Base-by-base conservation (phyloP, 2,797 vertebrate species). In the Enteromius fasciolatus region DNA sequence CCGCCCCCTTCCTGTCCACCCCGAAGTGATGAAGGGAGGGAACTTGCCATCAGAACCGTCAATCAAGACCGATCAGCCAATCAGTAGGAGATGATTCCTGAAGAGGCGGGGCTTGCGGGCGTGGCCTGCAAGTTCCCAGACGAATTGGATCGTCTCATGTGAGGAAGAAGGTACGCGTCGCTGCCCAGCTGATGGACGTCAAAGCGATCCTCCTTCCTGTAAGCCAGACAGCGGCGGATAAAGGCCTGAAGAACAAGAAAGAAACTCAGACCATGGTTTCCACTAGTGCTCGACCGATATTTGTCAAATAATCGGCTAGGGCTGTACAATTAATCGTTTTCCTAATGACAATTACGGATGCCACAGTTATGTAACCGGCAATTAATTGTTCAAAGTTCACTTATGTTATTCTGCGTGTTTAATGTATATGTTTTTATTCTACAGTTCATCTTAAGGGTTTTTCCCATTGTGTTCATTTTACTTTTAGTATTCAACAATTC, bases 141-240 rank as follows among this genome's bases (percentile, higher is more conserved):
- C 91, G 97, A 99, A 94, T 98, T 99, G 2, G 98, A 97, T 87
- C 98, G 97, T 89, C 98, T 96, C 96, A 99, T 99, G 91, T 99
- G 98, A 79, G 98, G 98, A 85, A 99, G 97, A 90, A 99, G 98
- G 91, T 99, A 99, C 80, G 96, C 93, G 92, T 99, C 98, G n/a
- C 97, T 97, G 87, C 97, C 97, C 93, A 99, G 93, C 88, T 98
- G 97, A 91, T 99, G 98, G 75, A 99, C 98, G 80, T 99, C 97
- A 88, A 98, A 98, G 54, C 98, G 91, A 89, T 99, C 98, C 93
- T 99, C 98, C 91, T 99, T 99, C 63, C 97, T 95, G 86, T 99
- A 99, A 20, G 98, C 98, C 94, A 99, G 94, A 90, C 98, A 99
- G 88, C 98, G 97, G 57, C 98, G 96, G 90, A 99, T 99, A 85